Base-by-base conservation (phyloP, 1,140 invertebrate species). In the Heliconius hermathena region DNA sequence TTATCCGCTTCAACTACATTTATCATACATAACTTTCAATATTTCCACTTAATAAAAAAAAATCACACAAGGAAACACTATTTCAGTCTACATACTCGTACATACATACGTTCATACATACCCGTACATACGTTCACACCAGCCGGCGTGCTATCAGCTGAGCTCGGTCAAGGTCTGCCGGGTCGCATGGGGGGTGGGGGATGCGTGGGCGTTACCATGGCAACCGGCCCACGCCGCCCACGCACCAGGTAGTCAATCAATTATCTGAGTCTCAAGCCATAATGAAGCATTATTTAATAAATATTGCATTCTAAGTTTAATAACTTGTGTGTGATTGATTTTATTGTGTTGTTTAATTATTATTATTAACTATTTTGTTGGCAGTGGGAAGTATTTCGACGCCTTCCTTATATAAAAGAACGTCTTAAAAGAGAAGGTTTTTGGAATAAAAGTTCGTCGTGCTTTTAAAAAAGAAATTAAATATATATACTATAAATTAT, bases 191-290 rank as follows among this genome's bases (percentile, higher is more conserved):
- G 77, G 33, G 60, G 33, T 71, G 76, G 81, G 46, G 81, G 36
- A 38, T 41, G 88, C 90, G 89, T 91, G 85, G 92, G 91, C 88
- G 90, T 91, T 83, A 49, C 89, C 91, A 92, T 93, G 85, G 87
- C 88, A 90, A 94, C 92, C 87, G 81, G 87, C 92, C 92, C 85
- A 93, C 91, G 91, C 92, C 89, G 82, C 92, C 92, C 84, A 90
- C 88, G 87, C 82, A 74, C 82, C 54, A 78, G 90, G 90, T 92
- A 93, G 84, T 93, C 92, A 91, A 92, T 94, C 91, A 94, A 92
- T 92, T 93, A 90, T 85, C 88, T 87, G 88, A 87, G 87, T 85
- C 85, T 88, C 85, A 85, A 38, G 83, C 78, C 71, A 78, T 87
- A 88, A 88, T 90, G 84, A 87, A 86, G 82, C 85, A 82, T 87